phyloP scores from a whole-genome alignment of 2,113 vertebrate species.

The Gymnocephalus cernua region DNA sequence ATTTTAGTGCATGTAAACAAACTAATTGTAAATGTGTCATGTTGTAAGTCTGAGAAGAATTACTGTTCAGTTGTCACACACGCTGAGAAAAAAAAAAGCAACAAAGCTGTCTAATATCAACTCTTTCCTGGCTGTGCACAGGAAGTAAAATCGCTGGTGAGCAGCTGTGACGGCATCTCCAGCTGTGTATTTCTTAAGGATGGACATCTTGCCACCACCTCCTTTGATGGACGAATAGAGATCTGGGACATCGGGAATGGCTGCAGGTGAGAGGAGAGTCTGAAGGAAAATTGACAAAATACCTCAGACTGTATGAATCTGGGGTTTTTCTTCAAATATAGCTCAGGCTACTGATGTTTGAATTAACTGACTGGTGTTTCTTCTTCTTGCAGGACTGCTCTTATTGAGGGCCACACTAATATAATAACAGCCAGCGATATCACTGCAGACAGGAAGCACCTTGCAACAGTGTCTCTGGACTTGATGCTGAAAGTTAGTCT shows the following conservation, averaged over 20 bases:
- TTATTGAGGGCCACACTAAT: constrained; percentile 83
- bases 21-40: not conserved
- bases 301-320: not conserved
- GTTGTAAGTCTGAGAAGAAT: not conserved
- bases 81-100: not conserved
- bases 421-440: constrained; percentile 86
- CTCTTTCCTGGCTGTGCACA: constrained; percentile 56
- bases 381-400: constrained; percentile 78
- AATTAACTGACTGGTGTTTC: not conserved
- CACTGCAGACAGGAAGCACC: constrained; percentile 82
- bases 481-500: constrained; percentile 86
- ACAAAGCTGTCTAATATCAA: not conserved
- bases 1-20: not conserved
- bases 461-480: constrained; percentile 89
- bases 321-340: not conserved
- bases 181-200: constrained; percentile 85
- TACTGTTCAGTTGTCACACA: not conserved
- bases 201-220: constrained; percentile 81
- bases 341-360: not conserved
- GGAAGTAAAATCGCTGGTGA: constrained; percentile 87
- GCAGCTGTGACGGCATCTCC: constrained; percentile 88
- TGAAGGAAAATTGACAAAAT: not conserved
- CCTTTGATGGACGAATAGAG: constrained; percentile 87
- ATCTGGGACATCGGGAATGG: constrained; percentile 86
- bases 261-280: constrained; percentile 81